Conservation (phyloP, 1,140 invertebrate genomes). For the Brachionus manjavacas region DNA sequence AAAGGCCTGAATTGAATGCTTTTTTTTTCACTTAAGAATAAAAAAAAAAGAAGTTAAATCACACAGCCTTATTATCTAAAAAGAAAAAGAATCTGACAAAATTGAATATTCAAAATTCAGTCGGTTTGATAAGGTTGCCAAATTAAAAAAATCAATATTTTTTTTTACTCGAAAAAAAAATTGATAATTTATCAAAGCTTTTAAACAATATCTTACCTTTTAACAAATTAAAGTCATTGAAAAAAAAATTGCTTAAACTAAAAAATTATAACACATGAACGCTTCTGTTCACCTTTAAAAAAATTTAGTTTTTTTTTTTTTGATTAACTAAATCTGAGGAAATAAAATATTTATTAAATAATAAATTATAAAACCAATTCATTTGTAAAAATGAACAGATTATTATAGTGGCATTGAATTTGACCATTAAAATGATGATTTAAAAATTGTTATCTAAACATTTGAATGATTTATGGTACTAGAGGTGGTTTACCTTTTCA, state of each 20-base stretch:
- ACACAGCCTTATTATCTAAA: background rate
- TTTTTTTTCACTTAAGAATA: too few species aligned
- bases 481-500: background rate
- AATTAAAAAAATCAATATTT: background rate
- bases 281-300: background rate
- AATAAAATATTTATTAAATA: too few species aligned
- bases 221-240: background rate
- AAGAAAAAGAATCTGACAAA: background rate
- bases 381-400: too few species aligned
- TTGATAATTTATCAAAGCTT: background rate
- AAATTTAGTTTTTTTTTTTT: background rate
- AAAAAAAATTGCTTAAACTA: background rate
- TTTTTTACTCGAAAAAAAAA: background rate
- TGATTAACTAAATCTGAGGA: too few species aligned
- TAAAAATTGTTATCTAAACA: background rate
- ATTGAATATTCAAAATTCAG: background rate
- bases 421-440: background rate
- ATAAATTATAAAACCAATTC: too few species aligned
- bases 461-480: background rate
- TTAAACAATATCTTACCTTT: background rate
- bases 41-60: too few species aligned
- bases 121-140: background rate
- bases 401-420: background rate
- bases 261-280: background rate
- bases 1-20: too few species aligned